phyloP scores from a whole-genome alignment of 1,140 invertebrate species.

The Danaus plexippus region DNA sequence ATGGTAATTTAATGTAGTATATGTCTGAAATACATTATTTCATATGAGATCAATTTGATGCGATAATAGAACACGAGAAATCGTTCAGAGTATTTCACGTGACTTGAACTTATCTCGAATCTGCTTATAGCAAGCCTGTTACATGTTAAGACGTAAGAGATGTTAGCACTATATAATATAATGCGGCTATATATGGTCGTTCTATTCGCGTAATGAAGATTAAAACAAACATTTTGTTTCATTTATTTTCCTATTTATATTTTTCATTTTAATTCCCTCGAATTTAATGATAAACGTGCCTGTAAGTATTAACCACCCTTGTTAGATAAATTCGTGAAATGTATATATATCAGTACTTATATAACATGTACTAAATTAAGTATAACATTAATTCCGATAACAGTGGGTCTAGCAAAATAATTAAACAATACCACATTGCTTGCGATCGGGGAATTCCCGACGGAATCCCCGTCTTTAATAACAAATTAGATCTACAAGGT shows the following conservation, averaged over 20 bases:
- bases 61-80: constrained; percentile 60
- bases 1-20: constrained; percentile 3
- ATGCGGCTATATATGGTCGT: too few species aligned
- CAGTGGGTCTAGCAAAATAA: constrained; percentile 54
- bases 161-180: background rate
- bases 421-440: constrained; percentile 59
- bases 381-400: constrained; percentile 56
- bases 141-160: constrained; percentile 36
- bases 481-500: constrained; percentile 46
- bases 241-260: too few species aligned
- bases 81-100: constrained; percentile 44
- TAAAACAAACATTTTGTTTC: too few species aligned
- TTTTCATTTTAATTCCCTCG: too few species aligned
- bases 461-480: constrained; percentile 35
- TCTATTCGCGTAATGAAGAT: too few species aligned
- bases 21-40: constrained; percentile 3
- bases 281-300: too few species aligned
- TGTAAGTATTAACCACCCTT: too few species aligned
- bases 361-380: too few species aligned
- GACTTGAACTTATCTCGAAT: constrained; percentile 22
- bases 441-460: constrained; percentile 40
- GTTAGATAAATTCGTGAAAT: too few species aligned
- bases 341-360: too few species aligned
- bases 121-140: constrained; percentile 43
- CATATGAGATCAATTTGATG: constrained; percentile 37